Evolutionary conservation across 2,113 vertebrate genomes (phyloP).

Genomic region (Brachyhypopomus gauderio): DNA sequence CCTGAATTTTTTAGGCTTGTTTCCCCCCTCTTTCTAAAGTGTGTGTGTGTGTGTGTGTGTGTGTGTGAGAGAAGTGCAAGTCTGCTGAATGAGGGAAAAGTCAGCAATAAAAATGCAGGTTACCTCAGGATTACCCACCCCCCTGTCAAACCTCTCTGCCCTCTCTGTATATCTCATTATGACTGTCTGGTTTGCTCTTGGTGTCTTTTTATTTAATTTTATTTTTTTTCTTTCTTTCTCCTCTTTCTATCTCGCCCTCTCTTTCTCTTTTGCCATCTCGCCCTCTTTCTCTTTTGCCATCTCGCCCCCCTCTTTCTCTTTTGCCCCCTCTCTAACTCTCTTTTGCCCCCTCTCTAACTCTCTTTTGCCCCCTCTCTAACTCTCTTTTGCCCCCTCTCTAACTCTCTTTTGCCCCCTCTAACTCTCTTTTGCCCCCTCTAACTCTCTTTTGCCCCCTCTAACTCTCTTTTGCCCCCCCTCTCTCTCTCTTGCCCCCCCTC

Average conservation of each 20-base stretch:
- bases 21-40: not conserved
- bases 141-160: too few species aligned
- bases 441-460: not conserved
- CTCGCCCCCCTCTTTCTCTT: too few species aligned
- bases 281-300: too few species aligned
- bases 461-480: too few species aligned
- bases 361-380: not conserved
- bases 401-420: too few species aligned
- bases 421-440: not conserved
- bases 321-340: not conserved
- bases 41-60: conserved; percentile 3
- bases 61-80: not conserved
- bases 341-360: not conserved
- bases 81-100: conserved; percentile 14
- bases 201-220: too few species aligned
- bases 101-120: not conserved
- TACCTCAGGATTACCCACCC: conserved; percentile 10
- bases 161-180: not conserved
- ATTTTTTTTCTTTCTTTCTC: not conserved
- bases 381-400: not conserved
- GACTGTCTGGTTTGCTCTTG: not conserved
- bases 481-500: not conserved
- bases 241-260: conserved; percentile 24
- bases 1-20: too few species aligned
- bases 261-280: conserved; percentile 39